Evolutionary conservation across 2,113 vertebrate genomes (phyloP).

Genomic region (Hippocampus mohnikei): DNA sequence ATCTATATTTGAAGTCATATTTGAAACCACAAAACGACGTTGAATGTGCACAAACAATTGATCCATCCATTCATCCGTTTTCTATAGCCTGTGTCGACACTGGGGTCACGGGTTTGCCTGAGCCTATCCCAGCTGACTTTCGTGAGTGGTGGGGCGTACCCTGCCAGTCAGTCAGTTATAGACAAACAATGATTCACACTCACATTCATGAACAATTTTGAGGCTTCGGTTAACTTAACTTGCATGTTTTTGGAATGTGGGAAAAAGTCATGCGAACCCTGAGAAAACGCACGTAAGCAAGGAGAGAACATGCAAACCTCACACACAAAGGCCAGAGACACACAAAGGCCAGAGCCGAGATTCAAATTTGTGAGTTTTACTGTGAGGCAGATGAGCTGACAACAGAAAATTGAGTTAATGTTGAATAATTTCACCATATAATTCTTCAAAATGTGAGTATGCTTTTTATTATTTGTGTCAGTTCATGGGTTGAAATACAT

Average conservation of each 20-base stretch:
- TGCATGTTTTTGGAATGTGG: not conserved
- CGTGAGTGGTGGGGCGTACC: not conserved
- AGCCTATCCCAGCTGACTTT: not conserved
- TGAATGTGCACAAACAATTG: not conserved
- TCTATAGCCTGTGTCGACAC: not conserved
- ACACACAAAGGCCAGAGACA: too few relatives aligned
- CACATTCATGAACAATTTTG: not conserved
- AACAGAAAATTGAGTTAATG: too few relatives aligned
- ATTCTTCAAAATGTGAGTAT: too few relatives aligned
- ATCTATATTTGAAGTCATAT: not conserved
- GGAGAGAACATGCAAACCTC: too few relatives aligned
- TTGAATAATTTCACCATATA: too few relatives aligned
- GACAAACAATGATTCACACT: not conserved
- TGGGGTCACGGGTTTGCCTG: not conserved
- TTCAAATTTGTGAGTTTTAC: too few relatives aligned
- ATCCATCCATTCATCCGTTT: not conserved
- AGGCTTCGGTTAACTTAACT: not conserved
- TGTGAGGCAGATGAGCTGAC: too few relatives aligned
- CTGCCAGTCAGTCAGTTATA: not conserved
- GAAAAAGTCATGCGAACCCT: not conserved
- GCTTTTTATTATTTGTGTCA: too few relatives aligned
- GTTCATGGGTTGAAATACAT: too few relatives aligned
- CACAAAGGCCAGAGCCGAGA: too few relatives aligned
- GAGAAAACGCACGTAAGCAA: not conserved
- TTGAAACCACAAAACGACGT: not conserved